These are phyloP conservation scores for Criorhina ranunculi DNA, from an alignment of 2,888 invertebrate genomes.

Conservation along the genomic window DNA sequence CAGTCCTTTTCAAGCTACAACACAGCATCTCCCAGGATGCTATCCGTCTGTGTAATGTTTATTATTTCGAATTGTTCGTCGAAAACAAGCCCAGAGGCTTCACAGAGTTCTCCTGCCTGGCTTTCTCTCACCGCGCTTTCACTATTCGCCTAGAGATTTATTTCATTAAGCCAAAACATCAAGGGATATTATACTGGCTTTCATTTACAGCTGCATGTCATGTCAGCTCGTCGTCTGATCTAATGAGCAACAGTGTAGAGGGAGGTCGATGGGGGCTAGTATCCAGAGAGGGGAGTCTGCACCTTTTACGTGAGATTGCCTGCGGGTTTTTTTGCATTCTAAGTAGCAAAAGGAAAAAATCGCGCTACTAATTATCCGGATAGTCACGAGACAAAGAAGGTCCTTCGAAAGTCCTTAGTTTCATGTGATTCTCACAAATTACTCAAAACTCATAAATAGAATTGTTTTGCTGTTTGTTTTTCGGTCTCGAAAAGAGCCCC, in stretches of 20 bases:
- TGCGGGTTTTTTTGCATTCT: slow-evolving; percentile 63
- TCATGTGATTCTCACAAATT: slow-evolving; percentile 68
- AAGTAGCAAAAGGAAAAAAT: slow-evolving; percentile 8
- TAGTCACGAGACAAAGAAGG: slow-evolving; percentile 15
- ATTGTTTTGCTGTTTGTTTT: slow-evolving; percentile 57
- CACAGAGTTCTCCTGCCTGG: background rate
- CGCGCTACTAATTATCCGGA: slow-evolving; percentile 72
- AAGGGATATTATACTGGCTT: slow-evolving; percentile 65
- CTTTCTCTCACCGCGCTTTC: no score
- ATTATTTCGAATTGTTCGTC: slow-evolving; percentile 72
- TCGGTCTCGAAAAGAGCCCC: background rate
- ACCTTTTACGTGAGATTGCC: slow-evolving; percentile 36
- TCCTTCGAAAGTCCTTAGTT: slow-evolving; percentile 52
- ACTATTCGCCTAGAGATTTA: slow-evolving; percentile 69
- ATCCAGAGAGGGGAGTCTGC: slow-evolving; percentile 32
- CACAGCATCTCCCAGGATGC: slow-evolving; percentile 38
- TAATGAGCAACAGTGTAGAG: slow-evolving; percentile 31
- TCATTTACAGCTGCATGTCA: slow-evolving; percentile 66
- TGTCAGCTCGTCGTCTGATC: slow-evolving; percentile 65
- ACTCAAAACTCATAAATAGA: slow-evolving; percentile 67
- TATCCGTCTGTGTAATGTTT: slow-evolving; percentile 73
- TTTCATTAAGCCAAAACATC: slow-evolving; percentile 76
- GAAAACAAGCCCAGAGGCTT: slow-evolving; percentile 60
- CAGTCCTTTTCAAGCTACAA: slow-evolving; percentile 15
- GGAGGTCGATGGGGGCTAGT: background rate